These are phyloP conservation scores for Echiichthys vipera DNA, from an alignment of 2,797 vertebrate genomes.

Conservation along the genomic window DNA sequence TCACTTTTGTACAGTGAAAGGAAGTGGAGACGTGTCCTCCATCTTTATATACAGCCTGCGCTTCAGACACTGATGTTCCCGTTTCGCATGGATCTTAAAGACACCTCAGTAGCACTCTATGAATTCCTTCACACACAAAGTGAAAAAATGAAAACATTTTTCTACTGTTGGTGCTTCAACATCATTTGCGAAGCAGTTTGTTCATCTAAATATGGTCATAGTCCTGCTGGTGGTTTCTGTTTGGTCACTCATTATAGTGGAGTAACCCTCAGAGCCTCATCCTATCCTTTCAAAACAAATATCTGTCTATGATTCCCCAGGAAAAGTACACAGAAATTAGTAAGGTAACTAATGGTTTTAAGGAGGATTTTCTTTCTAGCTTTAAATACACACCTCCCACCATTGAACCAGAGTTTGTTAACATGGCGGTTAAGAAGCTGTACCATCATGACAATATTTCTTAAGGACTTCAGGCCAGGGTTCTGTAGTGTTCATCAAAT, in stretches of 20 bases:
- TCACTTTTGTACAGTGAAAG: too few relatives aligned
- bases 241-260: conserved; percentile 47
- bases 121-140: conserved; percentile 34
- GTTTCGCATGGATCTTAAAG: conserved; percentile 28
- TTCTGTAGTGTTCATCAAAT: conserved; percentile 24
- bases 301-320: background rate
- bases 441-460: background rate
- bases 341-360: background rate
- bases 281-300: background rate
- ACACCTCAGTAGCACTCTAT: background rate
- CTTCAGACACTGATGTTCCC: conserved; percentile 29
- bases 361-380: background rate
- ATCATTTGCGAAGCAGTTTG: conserved; percentile 63
- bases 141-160: conserved; percentile 38
- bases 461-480: conserved; percentile 6
- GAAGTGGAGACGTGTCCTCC: too few relatives aligned
- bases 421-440: background rate
- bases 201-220: conserved; percentile 69
- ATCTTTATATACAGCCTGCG: too few relatives aligned
- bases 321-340: background rate
- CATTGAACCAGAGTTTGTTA: background rate
- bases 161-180: conserved; percentile 56
- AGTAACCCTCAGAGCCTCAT: conserved; percentile 49
- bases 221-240: conserved; percentile 62
- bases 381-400: background rate